These are phyloP conservation scores for Furnarius figulus DNA, from an alignment of 2,113 vertebrate species.

Conservation along the genomic window DNA sequence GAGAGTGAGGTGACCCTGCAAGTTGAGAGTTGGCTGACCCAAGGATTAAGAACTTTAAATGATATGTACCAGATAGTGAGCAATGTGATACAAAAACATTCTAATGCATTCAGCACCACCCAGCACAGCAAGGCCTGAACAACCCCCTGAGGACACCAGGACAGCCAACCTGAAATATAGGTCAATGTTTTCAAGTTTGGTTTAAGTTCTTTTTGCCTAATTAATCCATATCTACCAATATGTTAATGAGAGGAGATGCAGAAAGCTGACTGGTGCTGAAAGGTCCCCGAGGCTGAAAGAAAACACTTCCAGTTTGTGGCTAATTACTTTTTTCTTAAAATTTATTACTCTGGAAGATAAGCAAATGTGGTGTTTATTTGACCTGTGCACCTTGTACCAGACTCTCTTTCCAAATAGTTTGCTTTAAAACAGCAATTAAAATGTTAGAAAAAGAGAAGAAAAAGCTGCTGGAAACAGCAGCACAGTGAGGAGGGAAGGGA, in stretches of 20 bases:
- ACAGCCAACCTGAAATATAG: neutral
- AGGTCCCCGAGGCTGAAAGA: neutral
- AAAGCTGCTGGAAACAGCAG: neutral
- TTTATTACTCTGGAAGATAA: neutral
- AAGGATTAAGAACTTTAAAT: neutral
- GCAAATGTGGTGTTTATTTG: conserved; percentile 40
- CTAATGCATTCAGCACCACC: neutral
- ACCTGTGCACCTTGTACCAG: conserved; percentile 1
- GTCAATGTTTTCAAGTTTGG: neutral
- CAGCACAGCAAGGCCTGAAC: neutral
- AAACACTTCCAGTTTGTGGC: conserved; percentile 10
- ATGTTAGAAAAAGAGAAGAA: neutral
- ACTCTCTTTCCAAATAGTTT: neutral
- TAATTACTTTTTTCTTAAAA: conserved; percentile 39
- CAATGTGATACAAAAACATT: neutral
- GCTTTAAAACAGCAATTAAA: conserved; percentile 25
- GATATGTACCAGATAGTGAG: neutral
- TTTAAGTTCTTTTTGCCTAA: neutral
- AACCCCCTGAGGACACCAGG: neutral
- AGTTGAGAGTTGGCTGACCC: neutral
- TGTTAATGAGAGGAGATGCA: neutral
- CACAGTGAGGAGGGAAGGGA: neutral
- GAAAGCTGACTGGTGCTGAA: neutral
- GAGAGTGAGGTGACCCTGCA: accelerated
- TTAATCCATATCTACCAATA: neutral